Conservation (phyloP, 2,797 vertebrate species). For the Myiotriccus ornatus region DNA sequence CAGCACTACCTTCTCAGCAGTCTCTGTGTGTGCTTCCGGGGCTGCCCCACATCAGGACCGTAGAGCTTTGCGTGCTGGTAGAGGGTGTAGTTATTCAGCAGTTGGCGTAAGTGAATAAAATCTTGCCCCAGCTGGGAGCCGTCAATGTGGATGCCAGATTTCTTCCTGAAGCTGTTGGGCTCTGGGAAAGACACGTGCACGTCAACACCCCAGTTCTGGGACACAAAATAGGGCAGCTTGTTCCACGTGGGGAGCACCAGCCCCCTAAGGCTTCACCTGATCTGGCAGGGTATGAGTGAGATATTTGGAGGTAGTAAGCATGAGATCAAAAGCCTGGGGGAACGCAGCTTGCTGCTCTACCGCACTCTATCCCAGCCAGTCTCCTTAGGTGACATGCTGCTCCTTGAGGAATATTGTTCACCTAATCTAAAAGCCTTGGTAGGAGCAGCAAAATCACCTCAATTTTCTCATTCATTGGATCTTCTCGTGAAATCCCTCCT, state of each 20-base stretch:
- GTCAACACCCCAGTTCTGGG: fast-evolving
- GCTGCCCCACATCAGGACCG: slow-evolving; percentile 89
- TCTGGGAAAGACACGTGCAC: slow-evolving; percentile 69
- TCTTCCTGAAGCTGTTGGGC: slow-evolving; percentile 92
- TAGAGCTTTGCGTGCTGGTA: slow-evolving; percentile 81
- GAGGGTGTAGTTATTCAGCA: slow-evolving; percentile 77
- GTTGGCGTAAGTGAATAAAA: slow-evolving; percentile 79
- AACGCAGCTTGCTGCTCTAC: fast-evolving
- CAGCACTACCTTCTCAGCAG: slow-evolving; percentile 83
- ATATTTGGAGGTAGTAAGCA: not conserved
- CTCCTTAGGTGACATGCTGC: not conserved
- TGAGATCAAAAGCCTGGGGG: fast-evolving
- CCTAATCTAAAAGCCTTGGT: not conserved
- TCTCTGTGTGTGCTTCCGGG: slow-evolving; percentile 72
- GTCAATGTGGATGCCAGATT: slow-evolving; percentile 83
- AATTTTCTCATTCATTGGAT: not conserved
- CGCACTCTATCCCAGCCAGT: not conserved
- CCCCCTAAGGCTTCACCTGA: not conserved
- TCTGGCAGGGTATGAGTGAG: fast-evolving
- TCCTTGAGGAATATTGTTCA: fast-evolving
- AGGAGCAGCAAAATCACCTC: not conserved
- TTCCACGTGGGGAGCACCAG: not conserved
- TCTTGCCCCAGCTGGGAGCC: slow-evolving; percentile 89
- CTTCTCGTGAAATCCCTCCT: not conserved
- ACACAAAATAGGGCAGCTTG: not conserved